A percentile compares a stretch with the other conserved stretches of the same genome.
Conservation (phyloP, 2,797 vertebrate species). For the Otus scops region DNA sequence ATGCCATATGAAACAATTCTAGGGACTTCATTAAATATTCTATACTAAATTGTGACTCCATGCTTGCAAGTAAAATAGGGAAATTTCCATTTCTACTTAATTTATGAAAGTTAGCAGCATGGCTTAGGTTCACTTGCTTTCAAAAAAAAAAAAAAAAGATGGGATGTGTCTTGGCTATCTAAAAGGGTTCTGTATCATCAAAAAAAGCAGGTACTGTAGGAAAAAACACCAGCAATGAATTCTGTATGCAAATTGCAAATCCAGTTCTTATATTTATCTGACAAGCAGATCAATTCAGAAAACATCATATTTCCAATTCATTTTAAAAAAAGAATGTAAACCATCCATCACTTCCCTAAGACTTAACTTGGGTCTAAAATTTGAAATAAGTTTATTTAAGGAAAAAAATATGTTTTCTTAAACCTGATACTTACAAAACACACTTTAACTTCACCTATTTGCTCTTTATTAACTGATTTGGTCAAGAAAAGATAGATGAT, state of each 20-base stretch:
- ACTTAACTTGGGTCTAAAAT: background rate
- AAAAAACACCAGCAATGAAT: background rate
- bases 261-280: background rate
- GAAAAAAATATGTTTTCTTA: background rate
- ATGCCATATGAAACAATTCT: background rate
- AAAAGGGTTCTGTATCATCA: background rate
- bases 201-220: background rate
- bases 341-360: rapidly evolving
- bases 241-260: background rate
- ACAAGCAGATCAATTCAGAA: background rate
- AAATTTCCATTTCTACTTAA: background rate
- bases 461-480: background rate
- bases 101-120: background rate
- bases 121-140: background rate
- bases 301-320: background rate
- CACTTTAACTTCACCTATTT: background rate
- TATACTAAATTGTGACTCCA: background rate
- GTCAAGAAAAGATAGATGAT: background rate
- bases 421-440: background rate
- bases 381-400: background rate
- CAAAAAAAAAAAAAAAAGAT: no score
- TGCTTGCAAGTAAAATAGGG: background rate
- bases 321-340: background rate
- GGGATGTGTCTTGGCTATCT: background rate
- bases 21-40: background rate